Evolutionary conservation across 2,797 vertebrate genomes (phyloP).

Genomic region (Sebastes kiyomatsui): DNA sequence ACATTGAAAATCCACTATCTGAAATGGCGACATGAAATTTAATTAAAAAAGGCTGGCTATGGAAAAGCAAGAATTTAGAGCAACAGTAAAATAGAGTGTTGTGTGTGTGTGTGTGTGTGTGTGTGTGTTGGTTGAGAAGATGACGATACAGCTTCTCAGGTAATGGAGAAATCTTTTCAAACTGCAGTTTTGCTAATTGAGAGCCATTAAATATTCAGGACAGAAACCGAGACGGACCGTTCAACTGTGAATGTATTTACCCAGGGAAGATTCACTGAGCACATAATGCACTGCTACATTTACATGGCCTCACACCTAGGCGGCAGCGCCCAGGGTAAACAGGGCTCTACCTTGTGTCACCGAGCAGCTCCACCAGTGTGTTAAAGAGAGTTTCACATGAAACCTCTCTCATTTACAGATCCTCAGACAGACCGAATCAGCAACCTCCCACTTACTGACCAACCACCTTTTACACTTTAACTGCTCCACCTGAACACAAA

Average conservation of each 20-base stretch:
- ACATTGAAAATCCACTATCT: slow-evolving; percentile 70
- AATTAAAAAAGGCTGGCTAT: slow-evolving; percentile 53
- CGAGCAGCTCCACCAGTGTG: slow-evolving; percentile 11
- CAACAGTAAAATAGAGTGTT: slow-evolving; percentile 4
- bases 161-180: slow-evolving; percentile 12
- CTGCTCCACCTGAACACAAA: slow-evolving; percentile 33
- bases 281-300: slow-evolving; percentile 27
- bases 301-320: slow-evolving; percentile 32
- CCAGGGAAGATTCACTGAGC: slow-evolving; percentile 39
- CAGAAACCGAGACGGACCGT: neutral
- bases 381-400: slow-evolving; percentile 24
- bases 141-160: slow-evolving; percentile 5
- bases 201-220: slow-evolving; percentile 52
- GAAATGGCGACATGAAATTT: slow-evolving; percentile 41
- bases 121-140: neutral
- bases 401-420: slow-evolving; percentile 1
- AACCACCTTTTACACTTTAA: slow-evolving; percentile 10
- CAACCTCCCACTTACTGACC: slow-evolving; percentile 22
- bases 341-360: slow-evolving; percentile 1
- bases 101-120: neutral
- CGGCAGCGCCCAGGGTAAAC: slow-evolving; percentile 19
- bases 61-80: slow-evolving; percentile 36
- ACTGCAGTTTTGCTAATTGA: slow-evolving; percentile 22
- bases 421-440: slow-evolving; percentile 20
- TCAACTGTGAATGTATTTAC: slow-evolving; percentile 48